phyloP scores from a whole-genome alignment of 53 echinoderm and acorn worm species.

The Holothuria scabra region DNA sequence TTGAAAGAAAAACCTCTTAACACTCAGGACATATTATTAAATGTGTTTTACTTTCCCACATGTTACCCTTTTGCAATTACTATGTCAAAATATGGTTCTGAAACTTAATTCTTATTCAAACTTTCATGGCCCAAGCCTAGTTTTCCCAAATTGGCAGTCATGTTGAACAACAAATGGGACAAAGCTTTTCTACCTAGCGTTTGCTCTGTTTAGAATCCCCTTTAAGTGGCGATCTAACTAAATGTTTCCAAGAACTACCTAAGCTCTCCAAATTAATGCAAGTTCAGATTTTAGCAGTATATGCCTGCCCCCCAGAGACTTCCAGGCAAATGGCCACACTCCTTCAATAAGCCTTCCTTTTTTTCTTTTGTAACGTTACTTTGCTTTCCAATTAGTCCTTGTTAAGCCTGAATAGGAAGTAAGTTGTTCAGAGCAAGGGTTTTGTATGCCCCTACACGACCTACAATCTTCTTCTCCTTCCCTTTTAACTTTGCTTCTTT shows the following conservation, averaged over 20 bases:
- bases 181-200: too few species aligned
- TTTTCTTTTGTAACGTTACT: background rate
- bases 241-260: background rate
- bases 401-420: constrained; percentile 4
- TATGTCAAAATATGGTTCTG: too few species aligned
- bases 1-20: too few species aligned
- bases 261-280: background rate
- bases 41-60: too few species aligned
- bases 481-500: background rate
- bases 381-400: background rate
- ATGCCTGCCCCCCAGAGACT: background rate
- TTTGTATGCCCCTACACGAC: constrained; percentile 14
- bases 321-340: background rate
- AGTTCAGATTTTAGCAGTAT: background rate
- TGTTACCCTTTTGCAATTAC: too few species aligned
- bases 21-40: too few species aligned
- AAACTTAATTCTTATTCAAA: too few species aligned
- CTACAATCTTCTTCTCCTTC: background rate
- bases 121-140: too few species aligned
- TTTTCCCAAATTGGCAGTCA: too few species aligned
- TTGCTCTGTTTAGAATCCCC: background rate
- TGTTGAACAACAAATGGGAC: too few species aligned
- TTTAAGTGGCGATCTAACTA: background rate
- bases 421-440: background rate
- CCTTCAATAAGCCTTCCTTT: background rate